Base-by-base conservation (phyloP, 2,797 vertebrate genomes). In the Oreonectes daqikongensis region DNA sequence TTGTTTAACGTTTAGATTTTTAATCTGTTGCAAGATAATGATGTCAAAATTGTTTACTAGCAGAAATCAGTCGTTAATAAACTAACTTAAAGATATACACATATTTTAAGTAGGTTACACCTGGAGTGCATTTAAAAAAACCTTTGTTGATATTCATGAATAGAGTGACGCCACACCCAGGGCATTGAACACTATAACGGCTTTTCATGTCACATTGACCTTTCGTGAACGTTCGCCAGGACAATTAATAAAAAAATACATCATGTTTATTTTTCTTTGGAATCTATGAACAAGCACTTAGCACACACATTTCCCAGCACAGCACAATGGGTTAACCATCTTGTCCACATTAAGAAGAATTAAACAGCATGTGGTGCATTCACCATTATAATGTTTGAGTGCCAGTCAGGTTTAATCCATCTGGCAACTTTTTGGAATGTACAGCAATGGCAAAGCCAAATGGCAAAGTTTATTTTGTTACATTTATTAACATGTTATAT, bases 391-490 rank as follows among this genome's bases (percentile, higher is more conserved):
- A 8, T 72, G 72, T 75, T 57, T 42, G 69, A 69, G 78, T 53
- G 72, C 24, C 28, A 79, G 78, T 82, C 75, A n/a, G 75, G 68
- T 55, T 74, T 11, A 28, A 65, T 65, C 10, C 10, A 35, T 64
- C 46, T 20, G 72, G 11, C 2, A 7, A 74, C 30, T 40, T 63
- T 50, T 40, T 32, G 11, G 30, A 42, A 28, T 48, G 46, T 64
- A 32, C 20, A 66, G 0, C 1, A 14, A n/a, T n/a, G n/a, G n/a
- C n/a, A n/a, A n/a, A n/a, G n/a, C n/a, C n/a, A n/a, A n/a, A n/a
- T n/a, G n/a, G n/a, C n/a, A n/a, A n/a, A n/a, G n/a, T n/a, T n/a
- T n/a, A 44, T 44, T 66, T 35, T 17, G 35, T 68, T 18, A 48
- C 46, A 64, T 73, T 52, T 64, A 53, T 6, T 64, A 63, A 64